These are phyloP conservation scores for Perdita meconis DNA, from an alignment of 2,888 invertebrate species.

Conservation along the genomic window DNA sequence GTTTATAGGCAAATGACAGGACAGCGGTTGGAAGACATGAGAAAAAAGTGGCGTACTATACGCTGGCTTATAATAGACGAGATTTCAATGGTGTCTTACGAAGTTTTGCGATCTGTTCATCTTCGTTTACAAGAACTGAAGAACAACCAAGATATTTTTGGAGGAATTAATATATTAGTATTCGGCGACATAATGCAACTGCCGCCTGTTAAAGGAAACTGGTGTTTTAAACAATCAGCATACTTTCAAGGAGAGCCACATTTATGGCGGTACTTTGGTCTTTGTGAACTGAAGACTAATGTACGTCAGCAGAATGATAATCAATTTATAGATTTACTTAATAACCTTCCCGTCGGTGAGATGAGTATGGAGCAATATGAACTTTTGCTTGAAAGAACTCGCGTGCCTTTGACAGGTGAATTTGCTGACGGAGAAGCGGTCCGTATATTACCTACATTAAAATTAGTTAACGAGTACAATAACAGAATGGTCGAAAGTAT, in stretches of 20 bases:
- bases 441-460: too few relatives aligned
- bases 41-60: not conserved
- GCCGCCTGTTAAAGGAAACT: not conserved
- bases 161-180: not conserved
- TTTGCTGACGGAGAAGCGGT: too few relatives aligned
- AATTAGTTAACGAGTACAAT: too few relatives aligned
- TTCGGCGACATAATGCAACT: constrained; percentile 7
- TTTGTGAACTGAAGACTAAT: not conserved
- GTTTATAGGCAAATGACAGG: not conserved
- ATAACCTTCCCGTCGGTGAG: not conserved
- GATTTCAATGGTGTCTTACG: constrained; percentile 4
- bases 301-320: not conserved
- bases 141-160: not conserved
- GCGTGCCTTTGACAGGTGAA: too few relatives aligned
- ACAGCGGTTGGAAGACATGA: not conserved
- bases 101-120: not conserved
- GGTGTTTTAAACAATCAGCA: not conserved
- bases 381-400: too few relatives aligned
- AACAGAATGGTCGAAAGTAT: too few relatives aligned
- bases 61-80: not conserved
- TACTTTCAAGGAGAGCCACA: not conserved
- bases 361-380: not conserved
- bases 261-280: not conserved
- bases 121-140: not conserved
- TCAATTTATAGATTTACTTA: not conserved